Evolutionary conservation across 2,113 vertebrate species (phyloP).

Genomic region (Cairina moschata): DNA sequence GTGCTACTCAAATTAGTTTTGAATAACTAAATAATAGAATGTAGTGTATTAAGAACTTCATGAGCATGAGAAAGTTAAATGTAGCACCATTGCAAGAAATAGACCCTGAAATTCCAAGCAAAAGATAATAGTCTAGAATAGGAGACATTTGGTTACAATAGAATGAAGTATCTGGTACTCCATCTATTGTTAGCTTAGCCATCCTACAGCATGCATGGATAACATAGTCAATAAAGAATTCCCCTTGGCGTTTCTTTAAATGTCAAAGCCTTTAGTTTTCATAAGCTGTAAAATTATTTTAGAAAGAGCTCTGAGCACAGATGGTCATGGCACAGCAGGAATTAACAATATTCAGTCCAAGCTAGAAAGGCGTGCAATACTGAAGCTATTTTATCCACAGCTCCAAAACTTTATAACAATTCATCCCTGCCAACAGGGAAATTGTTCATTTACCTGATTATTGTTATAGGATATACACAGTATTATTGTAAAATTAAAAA

Average conservation of each 20-base stretch:
- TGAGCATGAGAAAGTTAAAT: neutral
- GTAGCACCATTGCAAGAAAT: neutral
- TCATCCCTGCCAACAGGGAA: neutral
- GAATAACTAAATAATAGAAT: constrained; percentile 3
- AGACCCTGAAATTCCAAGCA: neutral
- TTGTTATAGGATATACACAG: neutral
- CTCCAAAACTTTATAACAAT: neutral
- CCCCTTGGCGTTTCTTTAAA: neutral
- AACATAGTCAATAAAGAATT: neutral
- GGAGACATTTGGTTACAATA: neutral
- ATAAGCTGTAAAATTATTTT: constrained; percentile 7
- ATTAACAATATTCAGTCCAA: constrained; percentile 1
- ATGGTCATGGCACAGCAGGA: neutral
- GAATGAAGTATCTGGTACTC: neutral
- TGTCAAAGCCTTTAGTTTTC: neutral
- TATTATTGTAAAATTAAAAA: neutral
- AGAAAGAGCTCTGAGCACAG: neutral
- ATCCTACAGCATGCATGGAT: neutral
- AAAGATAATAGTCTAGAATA: neutral
- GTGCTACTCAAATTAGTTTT: neutral
- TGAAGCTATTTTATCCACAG: neutral
- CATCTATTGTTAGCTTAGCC: neutral
- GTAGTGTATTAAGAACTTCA: neutral
- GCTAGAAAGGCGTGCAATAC: neutral
- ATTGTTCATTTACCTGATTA: neutral